phyloP scores from a whole-genome alignment of 2,888 invertebrate species.

The Mesorhabditis belari region DNA sequence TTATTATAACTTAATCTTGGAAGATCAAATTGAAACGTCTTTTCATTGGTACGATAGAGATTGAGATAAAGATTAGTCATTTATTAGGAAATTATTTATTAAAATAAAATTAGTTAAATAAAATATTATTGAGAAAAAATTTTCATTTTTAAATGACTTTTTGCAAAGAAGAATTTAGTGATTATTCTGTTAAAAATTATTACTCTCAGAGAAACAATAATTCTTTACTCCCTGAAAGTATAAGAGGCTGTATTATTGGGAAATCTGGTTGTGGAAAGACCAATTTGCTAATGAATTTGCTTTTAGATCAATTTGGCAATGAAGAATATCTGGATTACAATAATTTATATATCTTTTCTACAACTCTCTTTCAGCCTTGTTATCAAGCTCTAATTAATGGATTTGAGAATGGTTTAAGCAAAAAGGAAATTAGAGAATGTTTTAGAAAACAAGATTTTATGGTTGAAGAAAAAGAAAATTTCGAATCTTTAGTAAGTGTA shows the following conservation, averaged over 20 bases:
- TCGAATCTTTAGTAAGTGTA: neutral
- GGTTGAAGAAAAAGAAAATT: constrained; percentile 15
- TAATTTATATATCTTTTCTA: constrained; percentile 29
- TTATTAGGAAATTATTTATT: no score
- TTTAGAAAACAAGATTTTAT: constrained; percentile 20
- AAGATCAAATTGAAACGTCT: no score
- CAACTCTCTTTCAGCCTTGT: constrained; percentile 32
- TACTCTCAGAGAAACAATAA: constrained; percentile 25
- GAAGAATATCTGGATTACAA: constrained; percentile 29
- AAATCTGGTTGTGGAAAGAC: constrained; percentile 34
- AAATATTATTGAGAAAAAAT: no score
- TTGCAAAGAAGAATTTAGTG: no score
- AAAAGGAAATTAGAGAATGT: constrained; percentile 27
- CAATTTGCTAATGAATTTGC: constrained; percentile 32
- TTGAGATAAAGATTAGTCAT: no score
- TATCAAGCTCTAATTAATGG: constrained; percentile 34
- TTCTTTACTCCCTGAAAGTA: constrained; percentile 17
- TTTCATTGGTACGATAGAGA: no score
- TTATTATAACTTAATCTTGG: no score
- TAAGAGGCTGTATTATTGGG: constrained; percentile 37
- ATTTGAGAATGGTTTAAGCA: constrained; percentile 21
- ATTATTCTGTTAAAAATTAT: constrained; percentile 19
- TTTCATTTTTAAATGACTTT: no score
- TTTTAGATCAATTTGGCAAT: constrained; percentile 9
- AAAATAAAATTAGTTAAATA: no score